phyloP scores from a whole-genome alignment of 2,888 invertebrate species.

The Portevinia maculata region DNA sequence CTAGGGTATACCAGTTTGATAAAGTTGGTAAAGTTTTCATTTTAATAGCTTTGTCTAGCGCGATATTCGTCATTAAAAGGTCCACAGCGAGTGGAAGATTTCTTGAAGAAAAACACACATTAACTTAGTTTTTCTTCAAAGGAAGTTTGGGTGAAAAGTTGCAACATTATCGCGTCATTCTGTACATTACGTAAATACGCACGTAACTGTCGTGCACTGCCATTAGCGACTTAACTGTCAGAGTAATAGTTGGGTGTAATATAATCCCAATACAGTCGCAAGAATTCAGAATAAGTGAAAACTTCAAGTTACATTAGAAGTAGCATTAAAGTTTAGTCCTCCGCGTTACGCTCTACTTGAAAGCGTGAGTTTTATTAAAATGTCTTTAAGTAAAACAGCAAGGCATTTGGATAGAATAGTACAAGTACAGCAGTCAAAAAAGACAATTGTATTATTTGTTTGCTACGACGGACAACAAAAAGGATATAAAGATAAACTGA shows the following conservation, averaged over 20 bases:
- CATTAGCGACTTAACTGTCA: constrained; percentile 39
- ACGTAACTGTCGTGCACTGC: constrained; percentile 29
- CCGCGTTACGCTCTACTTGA: background rate
- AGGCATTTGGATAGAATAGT: background rate
- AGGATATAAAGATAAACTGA: background rate
- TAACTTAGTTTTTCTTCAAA: constrained; percentile 51
- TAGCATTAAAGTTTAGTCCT: constrained; percentile 8
- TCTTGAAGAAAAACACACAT: constrained; percentile 41
- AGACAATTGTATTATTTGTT: background rate
- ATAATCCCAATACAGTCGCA: constrained; percentile 41
- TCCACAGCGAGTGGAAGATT: constrained; percentile 19
- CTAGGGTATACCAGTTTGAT: no score
- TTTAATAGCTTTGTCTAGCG: constrained; percentile 44
- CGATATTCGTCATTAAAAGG: constrained; percentile 30
- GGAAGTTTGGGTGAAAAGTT: constrained; percentile 33
- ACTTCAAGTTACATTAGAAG: constrained; percentile 24
- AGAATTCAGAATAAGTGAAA: constrained; percentile 40
- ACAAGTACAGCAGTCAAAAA: constrained; percentile 2
- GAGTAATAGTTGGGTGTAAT: constrained; percentile 57
- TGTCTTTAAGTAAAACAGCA: constrained; percentile 25
- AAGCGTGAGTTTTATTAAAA: constrained; percentile 27
- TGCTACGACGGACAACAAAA: background rate
- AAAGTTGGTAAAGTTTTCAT: constrained; percentile 57
- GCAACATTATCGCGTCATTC: constrained; percentile 17
- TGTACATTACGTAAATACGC: constrained; percentile 1